A percentile compares a stretch with the other conserved stretches of the same genome.
Evolutionary conservation across 1,140 invertebrate species (phyloP).

Genomic region (Agrilus planipennis): DNA sequence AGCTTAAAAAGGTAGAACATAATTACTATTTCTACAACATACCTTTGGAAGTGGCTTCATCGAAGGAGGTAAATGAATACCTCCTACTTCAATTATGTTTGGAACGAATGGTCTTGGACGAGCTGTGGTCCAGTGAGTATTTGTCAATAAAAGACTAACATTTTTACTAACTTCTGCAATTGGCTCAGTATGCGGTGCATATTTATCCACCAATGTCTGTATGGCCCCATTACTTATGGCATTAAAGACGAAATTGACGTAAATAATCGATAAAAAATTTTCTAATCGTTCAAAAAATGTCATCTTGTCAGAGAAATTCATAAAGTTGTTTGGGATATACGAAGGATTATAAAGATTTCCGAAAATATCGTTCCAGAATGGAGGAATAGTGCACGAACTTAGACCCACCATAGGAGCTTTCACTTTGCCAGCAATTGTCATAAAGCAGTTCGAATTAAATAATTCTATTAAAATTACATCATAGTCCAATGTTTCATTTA

Average conservation of each 20-base stretch:
- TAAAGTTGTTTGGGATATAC: conserved; percentile 40
- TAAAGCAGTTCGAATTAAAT: conserved; percentile 55
- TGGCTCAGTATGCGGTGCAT: not conserved
- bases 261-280: conserved; percentile 22
- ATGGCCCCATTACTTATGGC: not conserved
- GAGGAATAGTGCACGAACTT: conserved; percentile 40
- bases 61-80: conserved; percentile 35
- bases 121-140: conserved; percentile 42
- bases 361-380: conserved; percentile 42
- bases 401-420: conserved; percentile 46
- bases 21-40: conserved; percentile 10
- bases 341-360: conserved; percentile 43
- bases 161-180: conserved; percentile 27
- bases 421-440: conserved; percentile 35
- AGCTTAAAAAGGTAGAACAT: too few relatives aligned
- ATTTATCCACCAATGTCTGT: not conserved
- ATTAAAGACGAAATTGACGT: not conserved
- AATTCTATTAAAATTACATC: conserved; percentile 53
- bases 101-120: conserved; percentile 36
- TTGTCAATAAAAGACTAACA: conserved; percentile 41
- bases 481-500: conserved; percentile 34
- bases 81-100: conserved; percentile 44
- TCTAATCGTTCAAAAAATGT: conserved; percentile 32
- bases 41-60: conserved; percentile 41
- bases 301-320: conserved; percentile 42